Base-by-base conservation (phyloP, 2,797 vertebrate species). In the Pygocentrus nattereri region DNA sequence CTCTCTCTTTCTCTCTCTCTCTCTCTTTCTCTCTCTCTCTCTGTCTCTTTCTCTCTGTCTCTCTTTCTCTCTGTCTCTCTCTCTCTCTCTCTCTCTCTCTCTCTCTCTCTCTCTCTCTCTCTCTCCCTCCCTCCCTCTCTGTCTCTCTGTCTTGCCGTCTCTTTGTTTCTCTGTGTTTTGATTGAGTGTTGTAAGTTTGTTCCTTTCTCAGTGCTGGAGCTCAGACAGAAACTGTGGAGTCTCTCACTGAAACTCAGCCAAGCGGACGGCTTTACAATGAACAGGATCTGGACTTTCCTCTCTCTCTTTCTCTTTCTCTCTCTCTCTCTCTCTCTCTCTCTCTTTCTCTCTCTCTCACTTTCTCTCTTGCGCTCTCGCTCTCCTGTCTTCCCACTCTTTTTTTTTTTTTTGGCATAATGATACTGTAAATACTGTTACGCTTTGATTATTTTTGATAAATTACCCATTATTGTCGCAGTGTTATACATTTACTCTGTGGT, bases 241-340 rank as follows among this genome's bases (percentile, higher is more conserved):
- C 71, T 74, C 68, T 83, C 71, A 54, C 78, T 70, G 71, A 83
- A 74, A 83, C 76, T 31, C 54, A 21, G 71, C 64, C 70, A 83
- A 34, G 6, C 6, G 34, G 6, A 34, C 6, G n/a, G 34, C 34
- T 34, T 34, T 34, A 34, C 34, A 34, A 34, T 34, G 34, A 34
- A 34, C 34, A 34, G 34, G 6, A n/a, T n/a, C n/a, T n/a, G n/a
- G n/a, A n/a, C n/a, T 12, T 47, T 2, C 10, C 44, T 4, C 44
- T 4, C 44, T 47, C 11, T 47, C 44, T 47, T 34, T 47, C 2
- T 47, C 44, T 47, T 2, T 47, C 11, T 15, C 44, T 11, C 44
- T 47, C 13, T 47, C 1, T 47, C 11, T 34, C 34, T n/a, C n/a
- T n/a, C n/a, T n/a, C n/a, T n/a, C n/a, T n/a, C n/a, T n/a, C n/a